Evolutionary conservation across 2,888 invertebrate species (phyloP).

Genomic region (Ptilodon capucinus): DNA sequence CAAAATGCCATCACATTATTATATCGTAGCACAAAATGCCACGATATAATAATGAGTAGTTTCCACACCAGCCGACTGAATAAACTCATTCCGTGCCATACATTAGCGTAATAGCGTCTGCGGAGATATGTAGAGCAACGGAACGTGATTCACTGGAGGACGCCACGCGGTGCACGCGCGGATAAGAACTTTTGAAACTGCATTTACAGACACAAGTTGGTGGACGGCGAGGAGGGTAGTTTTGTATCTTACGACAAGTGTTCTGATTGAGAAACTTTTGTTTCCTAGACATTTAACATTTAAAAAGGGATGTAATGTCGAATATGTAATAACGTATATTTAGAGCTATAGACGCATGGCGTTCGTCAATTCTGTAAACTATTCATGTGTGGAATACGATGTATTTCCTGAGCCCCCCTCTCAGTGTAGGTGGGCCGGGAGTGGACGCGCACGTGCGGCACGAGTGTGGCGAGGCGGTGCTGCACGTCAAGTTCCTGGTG

Average conservation of each 20-base stretch:
- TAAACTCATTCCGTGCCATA: neutral
- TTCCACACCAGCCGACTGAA: neutral
- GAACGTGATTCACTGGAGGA: neutral
- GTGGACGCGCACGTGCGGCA: conserved; percentile 98
- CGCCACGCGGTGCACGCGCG: neutral
- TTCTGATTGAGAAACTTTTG: neutral
- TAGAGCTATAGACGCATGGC: too few relatives aligned
- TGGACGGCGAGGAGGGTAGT: neutral
- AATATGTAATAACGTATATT: too few relatives aligned
- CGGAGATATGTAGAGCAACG: neutral
- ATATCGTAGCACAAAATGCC: neutral
- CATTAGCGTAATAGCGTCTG: conserved; percentile 7
- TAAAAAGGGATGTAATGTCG: too few relatives aligned
- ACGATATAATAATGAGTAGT: neutral
- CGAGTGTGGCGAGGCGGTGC: conserved; percentile 89
- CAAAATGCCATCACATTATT: too few relatives aligned
- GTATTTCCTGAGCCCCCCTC: conserved; percentile 47
- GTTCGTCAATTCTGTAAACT: too few relatives aligned
- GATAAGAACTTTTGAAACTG: neutral
- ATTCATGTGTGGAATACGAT: conserved; percentile 7
- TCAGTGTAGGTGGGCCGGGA: conserved; percentile 97
- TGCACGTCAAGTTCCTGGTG: conserved; percentile 96
- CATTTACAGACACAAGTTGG: neutral
- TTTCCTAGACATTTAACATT: neutral
- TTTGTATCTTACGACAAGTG: neutral